phyloP scores from a whole-genome alignment of 2,888 invertebrate genomes.

The Trichopoda pennipes region DNA sequence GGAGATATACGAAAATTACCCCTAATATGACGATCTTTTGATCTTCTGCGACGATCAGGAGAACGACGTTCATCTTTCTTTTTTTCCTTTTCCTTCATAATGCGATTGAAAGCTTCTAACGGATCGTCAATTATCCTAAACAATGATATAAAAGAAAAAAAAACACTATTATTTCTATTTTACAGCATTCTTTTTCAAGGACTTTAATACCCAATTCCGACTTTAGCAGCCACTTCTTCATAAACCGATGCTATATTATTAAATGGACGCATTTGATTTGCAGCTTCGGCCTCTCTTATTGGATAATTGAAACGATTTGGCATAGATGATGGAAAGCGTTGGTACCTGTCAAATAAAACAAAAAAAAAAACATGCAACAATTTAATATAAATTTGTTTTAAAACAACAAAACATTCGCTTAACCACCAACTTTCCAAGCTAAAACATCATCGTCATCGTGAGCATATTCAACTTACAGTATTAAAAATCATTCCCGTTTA shows the following conservation, averaged over 20 bases:
- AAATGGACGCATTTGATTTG: conserved; percentile 64
- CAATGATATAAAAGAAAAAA: too few species aligned
- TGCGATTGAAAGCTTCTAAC: conserved; percentile 91
- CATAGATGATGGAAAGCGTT: conserved; percentile 59
- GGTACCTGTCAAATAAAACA: conserved; percentile 60
- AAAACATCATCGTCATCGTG: conserved; percentile 9
- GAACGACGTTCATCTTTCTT: conserved; percentile 82
- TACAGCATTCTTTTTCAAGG: background rate
- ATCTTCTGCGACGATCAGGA: conserved; percentile 80
- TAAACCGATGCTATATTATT: conserved; percentile 78
- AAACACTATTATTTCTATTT: background rate
- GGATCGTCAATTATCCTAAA: conserved; percentile 89
- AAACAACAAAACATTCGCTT: conserved; percentile 23
- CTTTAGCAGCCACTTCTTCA: conserved; percentile 79
- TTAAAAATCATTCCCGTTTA: conserved; percentile 24
- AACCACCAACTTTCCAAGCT: conserved; percentile 25
- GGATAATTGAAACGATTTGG: conserved; percentile 65
- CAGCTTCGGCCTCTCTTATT: conserved; percentile 48
- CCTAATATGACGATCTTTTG: conserved; percentile 74
- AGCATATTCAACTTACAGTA: conserved; percentile 41
- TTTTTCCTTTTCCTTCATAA: conserved; percentile 90
- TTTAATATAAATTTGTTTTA: conserved; percentile 9
- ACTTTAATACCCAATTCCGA: conserved; percentile 77
- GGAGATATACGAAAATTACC: conserved; percentile 75
- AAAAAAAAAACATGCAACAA: conserved; percentile 23